These are phyloP conservation scores for Mormoops blainvillei DNA, from an alignment of 2,113 vertebrate genomes.

Conservation along the genomic window DNA sequence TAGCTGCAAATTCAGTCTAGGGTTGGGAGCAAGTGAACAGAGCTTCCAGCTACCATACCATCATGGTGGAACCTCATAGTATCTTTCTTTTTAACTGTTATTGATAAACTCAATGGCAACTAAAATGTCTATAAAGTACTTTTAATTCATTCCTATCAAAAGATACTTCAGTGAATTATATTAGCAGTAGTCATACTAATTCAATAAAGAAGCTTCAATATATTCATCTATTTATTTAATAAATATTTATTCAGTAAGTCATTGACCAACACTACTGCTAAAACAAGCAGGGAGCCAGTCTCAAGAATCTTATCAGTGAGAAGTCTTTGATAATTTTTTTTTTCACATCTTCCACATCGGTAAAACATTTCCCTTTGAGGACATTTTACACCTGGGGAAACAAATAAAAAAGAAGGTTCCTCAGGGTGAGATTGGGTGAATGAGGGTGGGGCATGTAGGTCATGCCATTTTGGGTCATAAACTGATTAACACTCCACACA, in stretches of 20 bases:
- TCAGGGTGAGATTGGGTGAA: too few species aligned
- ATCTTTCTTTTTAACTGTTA: not conserved
- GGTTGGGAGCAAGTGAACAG: too few species aligned
- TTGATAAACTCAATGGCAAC: not conserved
- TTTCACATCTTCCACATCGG: too few species aligned
- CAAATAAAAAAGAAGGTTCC: too few species aligned
- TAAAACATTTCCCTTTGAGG: too few species aligned
- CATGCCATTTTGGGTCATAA: too few species aligned
- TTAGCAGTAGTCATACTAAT: not conserved
- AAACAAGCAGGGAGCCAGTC: not conserved
- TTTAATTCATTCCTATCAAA: not conserved
- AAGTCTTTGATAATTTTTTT: not conserved
- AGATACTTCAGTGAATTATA: not conserved
- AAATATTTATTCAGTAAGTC: not conserved
- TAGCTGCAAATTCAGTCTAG: too few species aligned
- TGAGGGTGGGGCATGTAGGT: too few species aligned
- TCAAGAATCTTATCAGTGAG: not conserved
- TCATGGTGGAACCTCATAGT: not conserved
- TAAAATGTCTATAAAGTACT: not conserved
- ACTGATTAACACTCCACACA: too few species aligned
- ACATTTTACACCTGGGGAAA: too few species aligned
- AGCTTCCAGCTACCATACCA: too few species aligned
- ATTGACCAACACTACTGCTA: not conserved
- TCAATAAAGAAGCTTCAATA: not conserved
- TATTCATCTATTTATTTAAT: not conserved